These are phyloP conservation scores for Pemphredon lugubris DNA, from an alignment of 2,888 invertebrate species.

Conservation along the genomic window DNA sequence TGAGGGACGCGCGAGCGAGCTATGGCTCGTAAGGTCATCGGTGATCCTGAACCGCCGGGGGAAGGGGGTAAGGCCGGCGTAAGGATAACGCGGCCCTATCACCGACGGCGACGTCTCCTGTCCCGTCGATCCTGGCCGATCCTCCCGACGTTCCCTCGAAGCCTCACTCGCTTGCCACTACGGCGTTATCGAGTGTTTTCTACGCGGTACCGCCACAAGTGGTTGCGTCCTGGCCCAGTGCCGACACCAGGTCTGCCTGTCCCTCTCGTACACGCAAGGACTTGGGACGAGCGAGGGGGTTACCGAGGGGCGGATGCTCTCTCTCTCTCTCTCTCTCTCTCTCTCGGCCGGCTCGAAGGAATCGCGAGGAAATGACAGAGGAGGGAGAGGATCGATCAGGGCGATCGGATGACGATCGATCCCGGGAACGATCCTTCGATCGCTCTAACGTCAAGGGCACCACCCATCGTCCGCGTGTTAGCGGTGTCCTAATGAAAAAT, in stretches of 20 bases:
- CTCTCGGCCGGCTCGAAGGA: too few species aligned
- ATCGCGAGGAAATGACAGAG: too few species aligned
- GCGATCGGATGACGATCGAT: slow-evolving; percentile 16
- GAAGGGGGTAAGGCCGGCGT: too few species aligned
- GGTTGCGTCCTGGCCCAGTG: slow-evolving; percentile 72
- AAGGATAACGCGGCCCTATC: too few species aligned
- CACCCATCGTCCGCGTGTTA: slow-evolving; percentile 37
- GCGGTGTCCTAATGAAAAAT: slow-evolving; percentile 24
- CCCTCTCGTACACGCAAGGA: background rate
- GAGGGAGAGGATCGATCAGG: background rate
- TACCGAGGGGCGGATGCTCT: background rate
- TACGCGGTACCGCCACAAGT: slow-evolving; percentile 74
- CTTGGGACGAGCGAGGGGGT: slow-evolving; percentile 13
- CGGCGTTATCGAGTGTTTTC: slow-evolving; percentile 19
- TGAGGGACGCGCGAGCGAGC: slow-evolving; percentile 12
- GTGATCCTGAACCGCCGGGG: slow-evolving; percentile 15
- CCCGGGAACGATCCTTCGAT: slow-evolving; percentile 18
- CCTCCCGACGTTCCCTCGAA: too few species aligned
- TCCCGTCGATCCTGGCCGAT: too few species aligned
- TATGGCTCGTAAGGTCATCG: slow-evolving; percentile 28
- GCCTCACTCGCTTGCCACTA: too few species aligned
- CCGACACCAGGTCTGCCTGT: slow-evolving; percentile 12
- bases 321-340: background rate
- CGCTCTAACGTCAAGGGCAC: slow-evolving; percentile 18
- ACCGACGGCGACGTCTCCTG: background rate